Evolutionary conservation across 2,113 vertebrate genomes (phyloP).

Genomic region (Nesospiza acunhae): DNA sequence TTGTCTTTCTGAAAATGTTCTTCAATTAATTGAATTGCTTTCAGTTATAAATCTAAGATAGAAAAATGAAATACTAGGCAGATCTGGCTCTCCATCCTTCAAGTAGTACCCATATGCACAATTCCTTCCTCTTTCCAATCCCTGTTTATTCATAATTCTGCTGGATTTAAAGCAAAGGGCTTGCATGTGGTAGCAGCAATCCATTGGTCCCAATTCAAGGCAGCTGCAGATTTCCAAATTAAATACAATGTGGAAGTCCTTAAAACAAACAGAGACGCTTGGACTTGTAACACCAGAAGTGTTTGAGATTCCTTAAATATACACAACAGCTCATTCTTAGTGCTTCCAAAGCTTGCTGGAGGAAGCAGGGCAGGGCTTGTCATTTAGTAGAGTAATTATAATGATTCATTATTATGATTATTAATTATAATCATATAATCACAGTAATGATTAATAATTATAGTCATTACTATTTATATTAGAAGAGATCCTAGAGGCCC

Average conservation of each 20-base stretch:
- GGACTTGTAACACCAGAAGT: not conserved
- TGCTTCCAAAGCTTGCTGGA: not conserved
- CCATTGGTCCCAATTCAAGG: not conserved
- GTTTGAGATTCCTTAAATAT: conserved; percentile 13
- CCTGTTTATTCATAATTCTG: not conserved
- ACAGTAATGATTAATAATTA: conserved; percentile 66
- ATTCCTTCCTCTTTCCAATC: conserved; percentile 25
- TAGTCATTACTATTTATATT: conserved; percentile 60
- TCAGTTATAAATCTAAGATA: not conserved
- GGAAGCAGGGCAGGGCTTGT: conserved; percentile 36
- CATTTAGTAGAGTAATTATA: conserved; percentile 54
- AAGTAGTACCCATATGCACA: not conserved
- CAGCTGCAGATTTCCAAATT: conserved; percentile 23
- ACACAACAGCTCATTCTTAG: conserved; percentile 20
- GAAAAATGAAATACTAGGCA: not conserved
- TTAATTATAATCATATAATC: conserved; percentile 64
- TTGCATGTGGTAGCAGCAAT: conserved; percentile 7
- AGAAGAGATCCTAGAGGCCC: conserved; percentile 35
- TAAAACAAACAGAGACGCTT: not conserved
- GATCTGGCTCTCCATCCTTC: not conserved
- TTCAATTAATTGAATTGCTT: not conserved
- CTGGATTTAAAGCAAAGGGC: not conserved
- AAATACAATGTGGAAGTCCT: not conserved
- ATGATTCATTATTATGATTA: conserved; percentile 66
- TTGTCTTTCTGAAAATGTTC: not conserved